Base-by-base conservation (phyloP, 2,888 invertebrate species). In the Muschampia plurimacula region DNA sequence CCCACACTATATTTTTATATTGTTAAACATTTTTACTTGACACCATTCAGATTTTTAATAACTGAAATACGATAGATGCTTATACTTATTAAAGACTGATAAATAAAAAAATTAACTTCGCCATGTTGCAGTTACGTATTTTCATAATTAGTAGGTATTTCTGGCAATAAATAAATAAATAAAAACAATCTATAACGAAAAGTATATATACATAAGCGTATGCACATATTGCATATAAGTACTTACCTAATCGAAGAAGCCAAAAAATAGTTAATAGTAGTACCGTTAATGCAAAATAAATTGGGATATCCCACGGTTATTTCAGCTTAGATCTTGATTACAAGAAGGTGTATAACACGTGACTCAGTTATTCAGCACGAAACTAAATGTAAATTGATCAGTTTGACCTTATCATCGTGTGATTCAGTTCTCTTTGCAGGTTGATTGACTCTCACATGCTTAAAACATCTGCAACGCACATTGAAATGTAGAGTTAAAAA, bases 381-480 rank as follows among this genome's bases (percentile, higher is more conserved):
- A 66, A 72, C 65, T 46, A 46, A 62, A 60, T 57, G 41, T 68
- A 55, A 63, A 74, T 75, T 77, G 67, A 74, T 76, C 74, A 67
- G 64, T 74, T 72, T 78, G 77, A 76, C 76, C 76, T 79, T 77
- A 76, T 67, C 57, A 63, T 67, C 70, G 59, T 70, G 67, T 67
- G 59, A 70, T 72, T 76, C 73, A 72, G 67, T 60, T 36, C 36
- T 70, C 36, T 67, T 59, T 10, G n/a, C 62, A 70, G 46, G 13
- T 66, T 60, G 39, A 15, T 2, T 12, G 15, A 13, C 41, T 32
- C 22, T 62, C 57, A 59, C 66, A 67, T 32, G 57, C 60, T 13
- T 28, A 49, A n/a, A 49, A 64, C 55, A 63, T 65, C 2, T 65
- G 57, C 4, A 57, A 64, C 59, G 12, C 2, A 32, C 28, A 69